Conservation (phyloP, 2,113 vertebrate genomes). For the Paramisgurnus dabryanus region DNA sequence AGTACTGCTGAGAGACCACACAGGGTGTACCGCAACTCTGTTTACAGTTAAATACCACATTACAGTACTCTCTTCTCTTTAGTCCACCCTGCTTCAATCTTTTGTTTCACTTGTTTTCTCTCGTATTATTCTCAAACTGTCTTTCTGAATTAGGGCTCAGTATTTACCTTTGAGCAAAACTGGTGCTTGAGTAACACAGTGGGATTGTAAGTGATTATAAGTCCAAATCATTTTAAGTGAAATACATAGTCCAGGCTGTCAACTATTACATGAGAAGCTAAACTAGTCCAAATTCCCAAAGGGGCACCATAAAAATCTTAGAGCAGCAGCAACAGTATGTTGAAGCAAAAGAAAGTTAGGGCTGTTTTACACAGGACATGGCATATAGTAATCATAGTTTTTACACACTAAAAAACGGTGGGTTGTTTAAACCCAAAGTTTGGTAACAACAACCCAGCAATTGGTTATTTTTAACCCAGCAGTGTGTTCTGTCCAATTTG, state of each 20-base stretch:
- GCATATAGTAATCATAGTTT: too few relatives aligned
- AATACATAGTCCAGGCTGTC: constrained; percentile 56
- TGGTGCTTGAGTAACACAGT: too few relatives aligned
- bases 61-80: constrained; percentile 44
- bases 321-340: neutral
- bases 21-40: constrained; percentile 55
- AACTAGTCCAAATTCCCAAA: constrained; percentile 52
- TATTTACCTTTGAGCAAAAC: constrained; percentile 28
- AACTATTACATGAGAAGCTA: neutral
- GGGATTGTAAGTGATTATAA: too few relatives aligned
- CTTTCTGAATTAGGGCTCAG: constrained; percentile 32
- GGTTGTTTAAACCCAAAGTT: too few relatives aligned
- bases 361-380: too few relatives aligned
- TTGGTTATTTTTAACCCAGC: too few relatives aligned
- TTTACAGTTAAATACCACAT: constrained; percentile 43
- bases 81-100: constrained; percentile 18
- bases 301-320: constrained; percentile 41
- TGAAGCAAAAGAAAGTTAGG: neutral
- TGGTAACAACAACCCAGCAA: too few relatives aligned
- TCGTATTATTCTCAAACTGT: neutral
- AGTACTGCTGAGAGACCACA: constrained; percentile 71
- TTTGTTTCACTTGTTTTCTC: neutral
- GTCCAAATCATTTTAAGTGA: constrained; percentile 50
- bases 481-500: too few relatives aligned
- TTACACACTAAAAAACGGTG: too few relatives aligned